Evolutionary conservation across 2,797 vertebrate species (phyloP).

Genomic region (Pelochelys cantorii): DNA sequence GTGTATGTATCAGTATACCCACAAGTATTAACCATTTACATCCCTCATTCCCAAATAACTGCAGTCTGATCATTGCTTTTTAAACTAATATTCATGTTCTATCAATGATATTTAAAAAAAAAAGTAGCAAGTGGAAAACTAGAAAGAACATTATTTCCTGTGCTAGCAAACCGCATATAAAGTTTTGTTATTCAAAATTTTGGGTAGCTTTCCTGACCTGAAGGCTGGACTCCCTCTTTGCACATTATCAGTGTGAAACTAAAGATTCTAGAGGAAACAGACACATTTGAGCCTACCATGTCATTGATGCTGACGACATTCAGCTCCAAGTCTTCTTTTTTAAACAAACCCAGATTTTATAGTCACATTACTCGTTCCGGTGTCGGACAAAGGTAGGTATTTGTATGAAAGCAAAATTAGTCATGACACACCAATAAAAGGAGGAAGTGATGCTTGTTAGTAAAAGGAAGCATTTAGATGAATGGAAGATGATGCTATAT

Average conservation of each 20-base stretch:
- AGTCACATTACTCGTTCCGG: background rate
- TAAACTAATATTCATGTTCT: background rate
- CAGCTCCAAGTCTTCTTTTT: background rate
- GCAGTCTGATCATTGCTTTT: background rate
- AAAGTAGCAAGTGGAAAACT: background rate
- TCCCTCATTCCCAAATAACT: background rate
- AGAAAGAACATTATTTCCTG: background rate
- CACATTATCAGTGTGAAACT: background rate
- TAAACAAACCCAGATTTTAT: background rate
- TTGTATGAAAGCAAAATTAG: background rate
- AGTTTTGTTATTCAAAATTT: background rate
- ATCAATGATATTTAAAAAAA: background rate
- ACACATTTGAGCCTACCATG: background rate
- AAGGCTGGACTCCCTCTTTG: background rate
- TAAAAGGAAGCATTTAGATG: background rate
- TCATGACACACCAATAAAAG: accelerated
- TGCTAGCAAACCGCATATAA: background rate
- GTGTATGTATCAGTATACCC: accelerated
- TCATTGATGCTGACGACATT: accelerated
- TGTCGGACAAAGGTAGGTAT: background rate
- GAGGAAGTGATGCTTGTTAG: background rate
- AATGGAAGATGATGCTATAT: background rate
- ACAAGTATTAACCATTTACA: background rate
- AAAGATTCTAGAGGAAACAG: background rate
- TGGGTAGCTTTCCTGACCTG: background rate